Evolutionary conservation across 2,888 invertebrate genomes (phyloP).

Genomic region (Allolobophora icterica): DNA sequence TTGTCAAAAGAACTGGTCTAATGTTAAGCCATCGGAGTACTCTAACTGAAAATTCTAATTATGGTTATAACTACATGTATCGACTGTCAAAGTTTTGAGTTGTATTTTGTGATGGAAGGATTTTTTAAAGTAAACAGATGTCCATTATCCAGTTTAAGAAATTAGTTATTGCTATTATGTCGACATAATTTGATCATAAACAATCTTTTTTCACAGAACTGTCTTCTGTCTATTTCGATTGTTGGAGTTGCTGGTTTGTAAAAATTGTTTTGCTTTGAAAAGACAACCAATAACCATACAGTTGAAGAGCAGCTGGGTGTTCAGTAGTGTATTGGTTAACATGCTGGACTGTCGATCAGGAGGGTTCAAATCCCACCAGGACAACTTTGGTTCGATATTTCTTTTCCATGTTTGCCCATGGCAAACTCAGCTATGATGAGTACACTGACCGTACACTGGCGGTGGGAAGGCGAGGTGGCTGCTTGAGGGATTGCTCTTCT

Average conservation of each 20-base stretch:
- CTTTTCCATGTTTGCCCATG: background rate
- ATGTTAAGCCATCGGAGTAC: background rate
- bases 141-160: background rate
- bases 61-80: background rate
- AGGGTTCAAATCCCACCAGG: too few relatives aligned
- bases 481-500: too few relatives aligned
- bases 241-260: background rate
- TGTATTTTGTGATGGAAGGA: background rate
- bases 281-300: background rate
- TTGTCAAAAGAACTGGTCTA: background rate
- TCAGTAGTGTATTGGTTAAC: too few relatives aligned
- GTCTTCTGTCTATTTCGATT: background rate
- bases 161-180: background rate
- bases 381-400: too few relatives aligned
- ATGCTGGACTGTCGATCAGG: too few relatives aligned
- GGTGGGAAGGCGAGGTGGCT: too few relatives aligned
- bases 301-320: too few relatives aligned
- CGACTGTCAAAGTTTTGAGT: background rate
- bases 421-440: too few relatives aligned
- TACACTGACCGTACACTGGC: too few relatives aligned
- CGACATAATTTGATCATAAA: background rate
- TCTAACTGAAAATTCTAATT: background rate
- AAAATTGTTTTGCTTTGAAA: background rate
- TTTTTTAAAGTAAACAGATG: background rate
- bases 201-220: too few relatives aligned